Percentiles rank a stretch among this genome's conserved stretches.
Conservation (phyloP, 92 coral and sea anemone genomes). For the Galaxea fascicularis region DNA sequence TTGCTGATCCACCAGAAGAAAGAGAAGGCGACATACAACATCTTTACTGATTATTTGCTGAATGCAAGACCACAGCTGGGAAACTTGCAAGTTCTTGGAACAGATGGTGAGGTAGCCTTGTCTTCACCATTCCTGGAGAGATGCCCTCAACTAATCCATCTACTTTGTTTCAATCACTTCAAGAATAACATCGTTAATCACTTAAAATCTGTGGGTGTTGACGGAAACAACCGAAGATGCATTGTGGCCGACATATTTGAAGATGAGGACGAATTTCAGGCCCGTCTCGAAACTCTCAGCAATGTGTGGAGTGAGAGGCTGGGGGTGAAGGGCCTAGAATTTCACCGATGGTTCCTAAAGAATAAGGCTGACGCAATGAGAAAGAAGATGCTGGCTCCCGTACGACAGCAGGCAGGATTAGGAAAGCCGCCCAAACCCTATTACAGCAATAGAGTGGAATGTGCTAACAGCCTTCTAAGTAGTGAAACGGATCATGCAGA, state of each 20-base stretch:
- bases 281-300: conserved; percentile 1
- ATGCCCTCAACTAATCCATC: conserved; percentile 44
- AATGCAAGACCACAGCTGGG: conserved; percentile 23
- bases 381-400: conserved; percentile 37
- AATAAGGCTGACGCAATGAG: conserved; percentile 32
- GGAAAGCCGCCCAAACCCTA: conserved; percentile 39
- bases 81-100: conserved; percentile 30
- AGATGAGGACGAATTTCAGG: conserved; percentile 22
- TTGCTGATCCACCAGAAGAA: conserved; percentile 47
- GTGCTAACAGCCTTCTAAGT: conserved; percentile 44
- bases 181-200: conserved; percentile 49
- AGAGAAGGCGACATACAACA: conserved; percentile 48
- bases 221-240: conserved; percentile 9
- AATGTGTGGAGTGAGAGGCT: conserved; percentile 39
- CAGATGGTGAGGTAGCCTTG: too few relatives aligned
- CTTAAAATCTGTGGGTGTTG: conserved; percentile 46
- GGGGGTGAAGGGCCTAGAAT: conserved; percentile 39
- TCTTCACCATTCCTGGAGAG: conserved; percentile 39
- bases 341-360: conserved; percentile 47
- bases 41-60: conserved; percentile 37
- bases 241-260: conserved; percentile 43
- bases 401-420: conserved; percentile 35
- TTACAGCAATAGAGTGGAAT: conserved; percentile 47
- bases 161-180: conserved; percentile 54
- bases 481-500: conserved; percentile 14